Base-by-base conservation (phyloP, 2,888 invertebrate genomes). In the Cryptosula pallasiana region DNA sequence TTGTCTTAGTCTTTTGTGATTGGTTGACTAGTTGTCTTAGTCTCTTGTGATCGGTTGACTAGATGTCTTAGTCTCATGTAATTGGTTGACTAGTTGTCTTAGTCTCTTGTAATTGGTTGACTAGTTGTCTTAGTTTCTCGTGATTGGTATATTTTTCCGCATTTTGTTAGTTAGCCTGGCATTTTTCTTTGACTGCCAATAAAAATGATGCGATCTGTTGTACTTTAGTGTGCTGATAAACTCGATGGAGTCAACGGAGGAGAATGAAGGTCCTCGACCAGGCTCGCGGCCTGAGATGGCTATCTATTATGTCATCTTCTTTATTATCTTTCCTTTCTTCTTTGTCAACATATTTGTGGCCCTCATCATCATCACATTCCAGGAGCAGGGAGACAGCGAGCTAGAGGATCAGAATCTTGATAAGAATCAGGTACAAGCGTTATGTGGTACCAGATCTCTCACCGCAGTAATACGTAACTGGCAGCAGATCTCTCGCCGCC, bases 331-430 rank as follows among this genome's bases (percentile, higher is more conserved):
- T 91, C 99, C 99, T 85, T 99, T 99, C 91, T 99, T 99, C 94
- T 99, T 99, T 89, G 98, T 99, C 88, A 99, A 99, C 90, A 99
- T 99, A 89, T 99, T 99, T 92, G 99, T 99, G 88, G 99, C 99
- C 90, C 92, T 99, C 90, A 99, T 99, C 88, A 99, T 99, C 89
- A 99, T 99, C 87, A 99, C 99, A 82, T 99, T 99, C 90, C 99
- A 99, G 91, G 99, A 99, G 88, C 99, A 99, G 89, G 99, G 99
- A 86, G 99, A 99, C 89, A 98, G 97, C 78, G 99, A 99, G 87
- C 89, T 99, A 79, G 95, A 96, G 87, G 98, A 98, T 86, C 97
- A 97, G 85, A 98, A 99, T 90, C 93, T 99, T 83, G 99, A 99
- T 88, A 99, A 99, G 88, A 99, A 99, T 89, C 99, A 99, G 92